Conservation (phyloP, 2,797 vertebrate species). For the Champsocephalus esox region DNA sequence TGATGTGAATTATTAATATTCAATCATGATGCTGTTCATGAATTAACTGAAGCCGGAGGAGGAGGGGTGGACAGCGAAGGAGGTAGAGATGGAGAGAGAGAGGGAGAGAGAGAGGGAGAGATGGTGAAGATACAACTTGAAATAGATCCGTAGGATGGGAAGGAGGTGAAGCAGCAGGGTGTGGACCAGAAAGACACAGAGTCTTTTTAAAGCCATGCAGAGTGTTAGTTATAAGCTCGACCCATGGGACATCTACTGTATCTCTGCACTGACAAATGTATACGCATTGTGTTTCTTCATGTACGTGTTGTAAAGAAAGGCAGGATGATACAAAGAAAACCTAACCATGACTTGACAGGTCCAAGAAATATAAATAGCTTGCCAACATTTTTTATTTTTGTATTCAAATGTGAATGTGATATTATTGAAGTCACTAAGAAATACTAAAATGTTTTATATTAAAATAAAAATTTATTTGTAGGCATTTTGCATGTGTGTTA, state of each 20-base stretch:
- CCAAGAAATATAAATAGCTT: too few species aligned
- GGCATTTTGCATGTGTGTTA: too few species aligned
- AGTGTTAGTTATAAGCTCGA: slow-evolving; percentile 12
- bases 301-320: slow-evolving; percentile 2
- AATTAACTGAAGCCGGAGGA: slow-evolving; percentile 77
- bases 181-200: slow-evolving; percentile 12
- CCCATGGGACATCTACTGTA: neutral
- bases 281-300: neutral
- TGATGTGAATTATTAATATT: slow-evolving; percentile 87
- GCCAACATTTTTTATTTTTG: too few species aligned
- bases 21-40: slow-evolving; percentile 83
- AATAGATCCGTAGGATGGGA: slow-evolving; percentile 36
- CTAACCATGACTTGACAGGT: neutral
- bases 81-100: slow-evolving; percentile 1
- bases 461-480: too few species aligned
- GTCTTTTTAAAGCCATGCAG: slow-evolving; percentile 27
- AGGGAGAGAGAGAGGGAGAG: neutral
- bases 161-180: slow-evolving; percentile 17
- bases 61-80: slow-evolving; percentile 40
- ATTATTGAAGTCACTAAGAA: too few species aligned
- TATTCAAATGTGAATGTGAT: too few species aligned
- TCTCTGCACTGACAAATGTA: neutral
- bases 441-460: too few species aligned
- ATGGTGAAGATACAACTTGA: slow-evolving; percentile 48
- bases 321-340: slow-evolving; percentile 1